Evolutionary conservation across 2,113 vertebrate genomes (phyloP), one percentile per base, ranked within the genome.

Genomic region (Neolamprologus sp.): DNA sequence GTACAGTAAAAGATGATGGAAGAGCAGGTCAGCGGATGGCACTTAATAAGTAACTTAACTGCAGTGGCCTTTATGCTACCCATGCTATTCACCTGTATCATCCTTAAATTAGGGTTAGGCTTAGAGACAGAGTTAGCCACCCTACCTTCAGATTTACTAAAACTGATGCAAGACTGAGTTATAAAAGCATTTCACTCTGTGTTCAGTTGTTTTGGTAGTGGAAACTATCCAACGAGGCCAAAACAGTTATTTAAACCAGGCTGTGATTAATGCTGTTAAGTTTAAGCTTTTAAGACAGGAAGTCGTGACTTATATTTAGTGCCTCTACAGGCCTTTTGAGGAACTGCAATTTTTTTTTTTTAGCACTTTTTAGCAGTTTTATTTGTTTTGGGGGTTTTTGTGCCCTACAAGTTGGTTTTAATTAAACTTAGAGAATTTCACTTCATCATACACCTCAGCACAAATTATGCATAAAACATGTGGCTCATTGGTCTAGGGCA

Each of bases 401-500:
- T 8, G 9, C 42, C 23, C 23, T 11, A 45, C 1, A 49, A 10
- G 16, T 12, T 12, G 42, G 71, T 5, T 6, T 47, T 28, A 30
- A 26, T 75, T 47, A 30, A 28, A 0, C 16, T 60, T 19, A 19
- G 28, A 10, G 42, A 47, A 8, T 19, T 28, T 7, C 0, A 4
- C 16, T 19, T 47, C 14, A 49, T 47, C 42, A 8, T 78, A 5
- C 10, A 3, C 3, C 9, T 49, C 9, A 28, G 71, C 16, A 19
- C 6, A 78, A 73, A 45, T 45, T 2, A 10, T 7, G n/a, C 21
- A 2, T 37, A 65, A 2, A 45, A 28, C 9, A 7, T 12, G 63
- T 33, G 94, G 94, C 93, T 96, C 88, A 93, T 94, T 91, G 94
- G 94, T 96, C 90, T 95, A 93, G 60, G 60, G 60, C 37, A 40